Evolutionary conservation across 2,888 invertebrate species (phyloP), one percentile per base, ranked within the genome.

Genomic region (Listrodromus nycthemerus): DNA sequence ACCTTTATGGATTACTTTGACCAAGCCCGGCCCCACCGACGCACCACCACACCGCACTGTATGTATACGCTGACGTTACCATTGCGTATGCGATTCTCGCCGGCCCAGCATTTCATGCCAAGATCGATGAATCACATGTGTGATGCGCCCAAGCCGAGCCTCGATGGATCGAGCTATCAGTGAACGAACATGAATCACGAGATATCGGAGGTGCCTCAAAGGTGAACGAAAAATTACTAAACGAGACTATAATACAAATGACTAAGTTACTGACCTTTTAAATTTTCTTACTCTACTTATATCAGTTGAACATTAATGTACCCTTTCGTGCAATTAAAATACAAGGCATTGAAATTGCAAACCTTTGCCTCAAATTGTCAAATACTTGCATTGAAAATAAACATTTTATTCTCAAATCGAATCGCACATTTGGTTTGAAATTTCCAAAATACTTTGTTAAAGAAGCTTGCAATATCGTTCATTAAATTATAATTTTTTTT

Each of bases 1-100:
- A 84, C 79, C 65, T 75, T 75, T 70, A 73, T 84, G 82, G 84
- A 83, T 85, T 75, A 82, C 83, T 84, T 85, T 82, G 79, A 84
- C 75, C 86, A 85, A 89, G 89, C 90, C 89, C 87, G 89, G 88
- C 89, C 90, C 88, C 89, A 88, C 87, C 90, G 86, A 90, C 89
- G 92, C 92, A 92, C 92, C 92, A 91, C 90, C 91, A 92, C 91
- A 92, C 91, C 91, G 89, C 90, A 89, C 89, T 85, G 84, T 84
- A 81, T 84, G 81, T 84, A 81, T 81, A 84, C 85, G 80, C 77
- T 80, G 81, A 77, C 74, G 80, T 80, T 78, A 33, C 70, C 21
- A 52, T 67, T 78, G 77, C 82, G 84, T 78, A 50, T 69, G 69
- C 37, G 21, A 63, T 55, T 63, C 30, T 48, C 65, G 63, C 37